A percentile compares a stretch with the other conserved stretches of the same genome.
phyloP scores from a whole-genome alignment of 1,140 invertebrate genomes.

The Condylostylus longicornis region DNA sequence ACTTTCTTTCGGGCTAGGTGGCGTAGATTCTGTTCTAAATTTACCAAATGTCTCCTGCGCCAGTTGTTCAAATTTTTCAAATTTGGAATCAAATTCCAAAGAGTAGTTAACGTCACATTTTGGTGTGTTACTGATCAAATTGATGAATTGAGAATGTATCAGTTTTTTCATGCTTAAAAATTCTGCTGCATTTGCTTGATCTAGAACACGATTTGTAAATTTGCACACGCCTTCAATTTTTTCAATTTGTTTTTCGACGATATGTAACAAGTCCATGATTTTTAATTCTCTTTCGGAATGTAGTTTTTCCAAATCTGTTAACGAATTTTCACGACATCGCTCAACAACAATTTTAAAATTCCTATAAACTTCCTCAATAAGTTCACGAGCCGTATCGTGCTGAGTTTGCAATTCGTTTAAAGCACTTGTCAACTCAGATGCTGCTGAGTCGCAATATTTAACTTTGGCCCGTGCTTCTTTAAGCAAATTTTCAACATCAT shows the following conservation, averaged over 20 bases:
- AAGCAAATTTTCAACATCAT: conserved; percentile 57
- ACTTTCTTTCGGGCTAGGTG: conserved; percentile 15
- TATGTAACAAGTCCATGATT: conserved; percentile 73
- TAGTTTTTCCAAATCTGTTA: conserved; percentile 60
- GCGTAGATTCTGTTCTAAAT: conserved; percentile 45
- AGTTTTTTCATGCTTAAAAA: conserved; percentile 64
- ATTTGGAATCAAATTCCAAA: conserved; percentile 69
- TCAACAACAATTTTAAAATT: conserved; percentile 70
- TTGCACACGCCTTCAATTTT: conserved; percentile 72
- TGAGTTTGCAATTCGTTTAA: conserved; percentile 74
- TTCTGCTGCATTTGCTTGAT: conserved; percentile 68
- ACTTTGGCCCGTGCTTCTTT: conserved; percentile 56
- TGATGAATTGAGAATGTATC: conserved; percentile 55
- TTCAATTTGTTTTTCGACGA: conserved; percentile 60
- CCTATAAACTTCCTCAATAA: conserved; percentile 72
- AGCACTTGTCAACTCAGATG: conserved; percentile 53
- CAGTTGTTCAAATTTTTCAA: conserved; percentile 57
- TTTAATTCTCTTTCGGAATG: conserved; percentile 73
- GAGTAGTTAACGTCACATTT: conserved; percentile 60
- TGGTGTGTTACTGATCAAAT: conserved; percentile 63
- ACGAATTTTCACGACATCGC: conserved; percentile 53
- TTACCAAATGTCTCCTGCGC: conserved; percentile 54
- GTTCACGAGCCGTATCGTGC: conserved; percentile 66
- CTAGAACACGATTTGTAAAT: conserved; percentile 61
- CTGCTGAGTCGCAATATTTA: conserved; percentile 56